Percentiles rank a stretch among this genome's conserved stretches.
Evolutionary conservation across 2,888 invertebrate species (phyloP).

Genomic region (Dilophus febrilis): DNA sequence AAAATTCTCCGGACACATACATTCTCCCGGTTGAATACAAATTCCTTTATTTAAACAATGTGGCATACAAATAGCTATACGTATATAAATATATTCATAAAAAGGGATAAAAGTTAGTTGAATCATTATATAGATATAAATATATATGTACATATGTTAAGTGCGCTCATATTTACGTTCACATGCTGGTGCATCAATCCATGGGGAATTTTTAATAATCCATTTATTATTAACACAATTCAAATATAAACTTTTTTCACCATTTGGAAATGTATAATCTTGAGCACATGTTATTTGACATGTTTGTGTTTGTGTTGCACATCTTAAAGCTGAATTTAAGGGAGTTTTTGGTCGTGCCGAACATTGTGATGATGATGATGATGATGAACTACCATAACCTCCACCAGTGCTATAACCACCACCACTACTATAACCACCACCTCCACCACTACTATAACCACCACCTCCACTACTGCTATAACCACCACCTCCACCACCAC

Average conservation of each 20-base stretch:
- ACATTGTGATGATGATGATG: slow-evolving; percentile 1
- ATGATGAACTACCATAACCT: neutral
- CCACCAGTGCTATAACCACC: neutral
- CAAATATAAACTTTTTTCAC: slow-evolving; percentile 30
- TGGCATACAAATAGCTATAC: slow-evolving; percentile 54
- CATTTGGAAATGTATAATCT: slow-evolving; percentile 37
- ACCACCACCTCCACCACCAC: neutral
- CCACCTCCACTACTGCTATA: neutral
- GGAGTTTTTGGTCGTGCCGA: slow-evolving; percentile 12
- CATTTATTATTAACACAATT: slow-evolving; percentile 33
- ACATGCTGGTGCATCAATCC: slow-evolving; percentile 38
- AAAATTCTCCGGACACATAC: slow-evolving; percentile 56
- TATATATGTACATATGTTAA: neutral
- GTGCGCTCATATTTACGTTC: slow-evolving; percentile 38
- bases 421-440: neutral
- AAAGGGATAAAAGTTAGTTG: neutral
- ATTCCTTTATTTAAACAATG: slow-evolving; percentile 66
- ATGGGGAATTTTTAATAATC: slow-evolving; percentile 31
- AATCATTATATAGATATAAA: slow-evolving; percentile 1
- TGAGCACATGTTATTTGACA: slow-evolving; percentile 34
- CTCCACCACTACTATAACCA: neutral
- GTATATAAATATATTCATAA: neutral
- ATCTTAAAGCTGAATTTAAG: slow-evolving; percentile 22
- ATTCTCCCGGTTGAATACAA: slow-evolving; percentile 56
- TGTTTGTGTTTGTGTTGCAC: slow-evolving; percentile 26